Evolutionary conservation across 2,113 vertebrate species (phyloP).

Genomic region (Mungos mungo): DNA sequence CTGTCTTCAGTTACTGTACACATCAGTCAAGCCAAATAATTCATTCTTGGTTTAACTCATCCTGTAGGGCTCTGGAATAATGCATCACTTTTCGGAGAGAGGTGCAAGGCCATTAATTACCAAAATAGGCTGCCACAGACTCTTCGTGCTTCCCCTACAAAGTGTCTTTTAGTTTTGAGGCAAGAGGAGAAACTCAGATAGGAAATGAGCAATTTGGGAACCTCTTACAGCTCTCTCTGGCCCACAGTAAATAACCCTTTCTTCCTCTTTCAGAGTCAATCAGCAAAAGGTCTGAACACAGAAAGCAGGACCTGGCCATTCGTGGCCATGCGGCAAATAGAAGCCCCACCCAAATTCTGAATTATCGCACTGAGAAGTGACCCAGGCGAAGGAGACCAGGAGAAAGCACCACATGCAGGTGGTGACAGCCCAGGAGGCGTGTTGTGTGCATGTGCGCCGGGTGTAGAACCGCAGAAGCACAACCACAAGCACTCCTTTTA

Average conservation of each 20-base stretch:
- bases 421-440: background rate
- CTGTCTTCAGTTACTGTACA: constrained; percentile 37
- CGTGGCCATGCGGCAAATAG: background rate
- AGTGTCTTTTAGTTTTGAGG: background rate
- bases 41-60: background rate
- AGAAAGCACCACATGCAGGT: background rate
- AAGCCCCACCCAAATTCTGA: background rate
- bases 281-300: background rate
- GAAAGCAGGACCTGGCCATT: background rate
- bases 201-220: constrained; percentile 46
- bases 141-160: background rate
- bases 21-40: constrained; percentile 37
- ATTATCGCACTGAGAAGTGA: background rate
- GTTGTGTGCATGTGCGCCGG: background rate
- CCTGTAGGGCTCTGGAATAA: background rate
- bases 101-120: background rate
- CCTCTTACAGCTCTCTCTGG: constrained; percentile 29
- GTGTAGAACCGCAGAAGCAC: background rate
- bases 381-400: background rate
- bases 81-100: background rate
- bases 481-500: background rate
- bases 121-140: background rate
- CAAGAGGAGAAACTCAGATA: constrained; percentile 34
- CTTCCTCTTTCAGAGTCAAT: constrained; percentile 50
- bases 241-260: background rate